Base-by-base conservation (phyloP, 2,797 vertebrate species). In the Sebastes taczanowskii region DNA sequence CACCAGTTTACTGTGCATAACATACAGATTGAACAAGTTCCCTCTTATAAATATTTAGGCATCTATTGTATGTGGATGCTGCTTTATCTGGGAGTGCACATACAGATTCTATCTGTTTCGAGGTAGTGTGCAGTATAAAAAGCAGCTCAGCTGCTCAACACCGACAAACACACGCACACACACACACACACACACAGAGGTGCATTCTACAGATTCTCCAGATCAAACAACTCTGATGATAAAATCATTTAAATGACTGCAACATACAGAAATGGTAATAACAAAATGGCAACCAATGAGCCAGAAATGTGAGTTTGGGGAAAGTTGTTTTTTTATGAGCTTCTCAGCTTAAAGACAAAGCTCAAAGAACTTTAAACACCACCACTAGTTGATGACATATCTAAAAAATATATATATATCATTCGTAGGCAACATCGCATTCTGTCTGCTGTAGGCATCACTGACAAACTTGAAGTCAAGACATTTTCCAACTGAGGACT, bases 381-480 rank as follows among this genome's bases (percentile, higher is more conserved):
- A 11, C 23, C 23, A 30, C 4, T 6, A 11, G 23, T 32, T 52
- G 49, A 63, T 23, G 67, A 34, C 46, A 13, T 13, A n/a, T 35
- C 18, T 30, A 70, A 69, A 62, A 6, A 10, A 11, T n/a, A 35
- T 27, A 6, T 11, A 10, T 8, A 23, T 22, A 55, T 29, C 7
- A 11, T 1, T 1, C 7, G 34, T 16, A 7, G 23, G 56, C 35
- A 49, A 23, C 22, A 11, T 69, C 27, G 9, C n/a, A 53, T 4
- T 8, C 10, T 10, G 11, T 64, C 29, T 55, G 75, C 49, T 38
- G 14, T 9, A 59, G 27, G 42, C 35, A 34, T 71, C 22, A 32
- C 52, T 64, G 66, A 66, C 25, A 55, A 78, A 77, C 30, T 9
- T 59, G 2, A 81, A 78, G 58, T 66, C 46, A 32, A 73, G 72